Base-by-base conservation (phyloP, 2,113 vertebrate species). In the Sigmodon hispidus region DNA sequence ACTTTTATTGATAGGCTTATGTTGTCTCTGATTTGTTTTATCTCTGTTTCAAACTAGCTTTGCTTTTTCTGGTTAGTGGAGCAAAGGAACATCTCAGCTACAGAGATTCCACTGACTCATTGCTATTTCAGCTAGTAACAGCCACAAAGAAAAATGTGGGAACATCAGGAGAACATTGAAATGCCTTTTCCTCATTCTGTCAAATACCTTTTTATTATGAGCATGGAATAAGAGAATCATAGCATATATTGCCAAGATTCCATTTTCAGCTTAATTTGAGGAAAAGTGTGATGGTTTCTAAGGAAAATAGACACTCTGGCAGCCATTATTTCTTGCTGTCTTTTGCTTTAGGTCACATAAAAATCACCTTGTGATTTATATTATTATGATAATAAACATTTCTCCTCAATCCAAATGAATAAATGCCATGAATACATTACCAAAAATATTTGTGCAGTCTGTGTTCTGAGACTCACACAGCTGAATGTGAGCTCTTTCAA, bases 291-390 rank as follows among this genome's bases (percentile, higher is more conserved):
- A 22, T 93, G 52, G 43, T 93, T 83, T 96, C 70, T 67, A 94
- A 90, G 92, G 93, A 95, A 94, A 72, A 55, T 19, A 81, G 31
- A 9, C n/a, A 86, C 10, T 67, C 24, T 73, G 34, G 36, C 24
- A 90, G 21, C 15, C 3, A 90, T n/a, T 43, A 76, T 73, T 80
- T 40, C 70, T 73, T 57, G 16, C 81, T 84, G 87, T 92, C 70
- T 81, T 88, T 81, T 55, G 16, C 36, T 91, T 91, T 87, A 80
- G 24, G 11, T 70, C 34, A 85, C 63, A 89, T 67, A 79, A 94
- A 97, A 92, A 43, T 93, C 34, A 96, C 43, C 6, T 97, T 92
- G 4, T 77, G 90, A 88, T 92, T 92, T 93, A 90, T 87, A 52
- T 87, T 79, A 84, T 85, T 9, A 72, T 57, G 26, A 40, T 77